Evolutionary conservation across 2,797 vertebrate genomes (phyloP).

Genomic region (Varecia variegata): DNA sequence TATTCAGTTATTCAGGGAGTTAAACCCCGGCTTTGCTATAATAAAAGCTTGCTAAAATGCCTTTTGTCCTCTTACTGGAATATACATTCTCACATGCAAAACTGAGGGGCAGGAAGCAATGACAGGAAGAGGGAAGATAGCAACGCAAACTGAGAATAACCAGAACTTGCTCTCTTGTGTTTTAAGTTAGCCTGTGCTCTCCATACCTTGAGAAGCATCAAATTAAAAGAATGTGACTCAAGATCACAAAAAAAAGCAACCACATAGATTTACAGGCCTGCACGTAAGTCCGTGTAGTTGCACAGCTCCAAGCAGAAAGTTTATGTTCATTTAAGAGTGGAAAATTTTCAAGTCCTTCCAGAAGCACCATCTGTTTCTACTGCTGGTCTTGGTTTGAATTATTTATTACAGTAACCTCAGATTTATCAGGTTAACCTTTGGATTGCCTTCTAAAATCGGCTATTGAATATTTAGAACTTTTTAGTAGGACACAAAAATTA

Average conservation of each 20-base stretch:
- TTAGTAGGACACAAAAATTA: constrained; percentile 75
- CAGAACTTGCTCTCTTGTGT: constrained; percentile 54
- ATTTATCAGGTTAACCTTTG: constrained; percentile 86
- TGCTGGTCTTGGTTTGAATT: constrained; percentile 81
- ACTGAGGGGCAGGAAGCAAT: constrained; percentile 58
- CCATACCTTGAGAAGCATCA: constrained; percentile 73
- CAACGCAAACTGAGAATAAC: constrained; percentile 52
- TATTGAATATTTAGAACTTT: constrained; percentile 80
- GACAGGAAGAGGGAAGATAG: constrained; percentile 46
- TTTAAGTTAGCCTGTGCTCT: constrained; percentile 66
- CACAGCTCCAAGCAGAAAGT: constrained; percentile 76
- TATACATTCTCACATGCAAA: constrained; percentile 50
- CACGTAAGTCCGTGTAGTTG: constrained; percentile 42
- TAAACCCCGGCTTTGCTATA: constrained; percentile 63
- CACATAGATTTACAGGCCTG: constrained; percentile 67
- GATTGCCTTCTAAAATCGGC: constrained; percentile 83
- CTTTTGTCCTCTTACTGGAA: constrained; percentile 72
- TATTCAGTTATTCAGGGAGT: constrained; percentile 59
- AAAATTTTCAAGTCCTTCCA: constrained; percentile 81
- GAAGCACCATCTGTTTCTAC: constrained; percentile 85
- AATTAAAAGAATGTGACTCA: constrained; percentile 57
- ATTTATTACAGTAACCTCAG: constrained; percentile 84
- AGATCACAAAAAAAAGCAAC: constrained; percentile 57
- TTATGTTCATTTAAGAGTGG: constrained; percentile 80
- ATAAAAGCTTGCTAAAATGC: constrained; percentile 61